phyloP scores from a whole-genome alignment of 1,140 invertebrate species.

The Drosophila kikkawai region DNA sequence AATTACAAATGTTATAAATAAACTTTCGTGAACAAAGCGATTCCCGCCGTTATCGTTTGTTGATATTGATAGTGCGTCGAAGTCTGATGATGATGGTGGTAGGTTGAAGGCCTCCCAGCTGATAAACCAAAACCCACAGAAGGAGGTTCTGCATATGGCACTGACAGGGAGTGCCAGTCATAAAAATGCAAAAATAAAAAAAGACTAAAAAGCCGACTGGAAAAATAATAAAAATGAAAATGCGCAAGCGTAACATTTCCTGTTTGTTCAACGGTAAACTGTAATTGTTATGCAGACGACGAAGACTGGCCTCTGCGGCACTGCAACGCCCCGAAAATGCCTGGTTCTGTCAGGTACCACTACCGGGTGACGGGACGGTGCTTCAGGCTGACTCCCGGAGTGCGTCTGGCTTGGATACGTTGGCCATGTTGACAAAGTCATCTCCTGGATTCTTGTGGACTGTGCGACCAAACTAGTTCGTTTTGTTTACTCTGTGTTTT shows the following conservation, averaged over 20 bases:
- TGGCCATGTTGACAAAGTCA: conserved; percentile 64
- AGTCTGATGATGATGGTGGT: conserved; percentile 17
- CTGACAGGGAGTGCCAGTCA: conserved; percentile 7
- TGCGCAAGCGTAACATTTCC: conserved; percentile 68
- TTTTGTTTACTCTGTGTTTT: conserved; percentile 23
- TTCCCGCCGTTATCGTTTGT: conserved; percentile 57
- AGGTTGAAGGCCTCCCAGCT: conserved; percentile 24
- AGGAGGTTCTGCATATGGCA: conserved; percentile 15
- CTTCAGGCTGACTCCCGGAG: conserved; percentile 9
- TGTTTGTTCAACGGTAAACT: conserved; percentile 70
- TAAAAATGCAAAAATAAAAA: conserved; percentile 33
- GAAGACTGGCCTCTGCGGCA: conserved; percentile 26
- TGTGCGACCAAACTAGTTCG: conserved; percentile 44
- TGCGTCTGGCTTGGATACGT: conserved; percentile 40
- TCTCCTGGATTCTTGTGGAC: conserved; percentile 32
- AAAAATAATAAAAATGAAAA: conserved; percentile 51
- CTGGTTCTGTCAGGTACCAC: neutral
- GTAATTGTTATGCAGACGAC: conserved; percentile 74
- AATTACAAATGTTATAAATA: conserved; percentile 55
- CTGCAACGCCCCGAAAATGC: conserved; percentile 38
- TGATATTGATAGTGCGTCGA: conserved; percentile 62
- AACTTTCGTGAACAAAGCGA: conserved; percentile 16
- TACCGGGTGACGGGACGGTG: neutral
- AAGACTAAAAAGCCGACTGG: neutral
- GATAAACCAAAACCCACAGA: conserved; percentile 57